phyloP scores from a whole-genome alignment of 2,888 invertebrate genomes.

The Hydrotaea cyrtoneurina region DNA sequence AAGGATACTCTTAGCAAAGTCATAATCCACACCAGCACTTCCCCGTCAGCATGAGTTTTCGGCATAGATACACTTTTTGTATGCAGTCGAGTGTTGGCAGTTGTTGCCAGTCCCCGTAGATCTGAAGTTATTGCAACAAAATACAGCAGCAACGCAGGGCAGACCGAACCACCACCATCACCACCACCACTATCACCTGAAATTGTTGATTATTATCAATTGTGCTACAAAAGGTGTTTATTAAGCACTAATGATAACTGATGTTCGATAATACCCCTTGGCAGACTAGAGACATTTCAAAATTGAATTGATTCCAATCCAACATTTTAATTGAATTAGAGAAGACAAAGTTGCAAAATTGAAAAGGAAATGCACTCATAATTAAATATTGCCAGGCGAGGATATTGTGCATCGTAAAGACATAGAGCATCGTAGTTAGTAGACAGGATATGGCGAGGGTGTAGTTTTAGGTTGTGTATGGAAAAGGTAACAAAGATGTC shows the following conservation, averaged over 20 bases:
- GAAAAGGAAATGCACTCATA: background rate
- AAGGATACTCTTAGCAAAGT: background rate
- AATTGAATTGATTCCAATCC: constrained; percentile 54
- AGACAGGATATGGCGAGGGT: too few species aligned
- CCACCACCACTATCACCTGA: too few species aligned
- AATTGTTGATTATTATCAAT: constrained; percentile 59
- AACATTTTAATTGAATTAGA: constrained; percentile 53
- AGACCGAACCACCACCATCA: too few species aligned
- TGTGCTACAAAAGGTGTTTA: constrained; percentile 51
- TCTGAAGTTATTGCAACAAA: background rate
- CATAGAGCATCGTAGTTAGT: too few species aligned
- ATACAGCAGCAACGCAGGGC: background rate
- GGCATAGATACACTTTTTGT: too few species aligned
- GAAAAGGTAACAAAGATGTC: too few species aligned
- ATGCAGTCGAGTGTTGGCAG: background rate
- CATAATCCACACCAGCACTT: constrained; percentile 13
- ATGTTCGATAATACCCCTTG: constrained; percentile 46
- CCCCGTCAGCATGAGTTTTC: background rate
- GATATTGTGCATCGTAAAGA: background rate
- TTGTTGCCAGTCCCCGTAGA: background rate
- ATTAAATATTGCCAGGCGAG: background rate
- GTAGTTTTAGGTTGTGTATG: too few species aligned
- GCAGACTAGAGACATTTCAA: constrained; percentile 46
- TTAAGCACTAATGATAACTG: constrained; percentile 62
- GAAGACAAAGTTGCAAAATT: background rate